Percentiles rank a stretch among this genome's conserved stretches.
phyloP scores from a whole-genome alignment of 1,140 invertebrate genomes.

The Helicoverpa zea region DNA sequence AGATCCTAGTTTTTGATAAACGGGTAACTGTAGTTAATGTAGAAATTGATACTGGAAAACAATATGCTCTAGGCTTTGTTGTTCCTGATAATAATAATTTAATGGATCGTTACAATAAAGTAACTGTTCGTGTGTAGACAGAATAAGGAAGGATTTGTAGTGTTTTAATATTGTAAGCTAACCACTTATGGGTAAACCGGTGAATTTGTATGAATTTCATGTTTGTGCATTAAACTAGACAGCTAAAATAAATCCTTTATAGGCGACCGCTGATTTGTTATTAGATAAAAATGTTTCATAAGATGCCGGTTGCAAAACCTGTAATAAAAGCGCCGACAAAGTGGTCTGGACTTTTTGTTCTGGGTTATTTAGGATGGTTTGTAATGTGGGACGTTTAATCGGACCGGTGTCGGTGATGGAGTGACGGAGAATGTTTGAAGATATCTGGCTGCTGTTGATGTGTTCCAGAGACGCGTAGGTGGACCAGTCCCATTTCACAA shows the following conservation, averaged over 20 bases:
- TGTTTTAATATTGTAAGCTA: constrained; percentile 22
- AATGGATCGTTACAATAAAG: constrained; percentile 39
- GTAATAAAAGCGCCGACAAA: constrained; percentile 53
- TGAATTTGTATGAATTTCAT: constrained; percentile 43
- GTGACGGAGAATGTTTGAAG: constrained; percentile 5
- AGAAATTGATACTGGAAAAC: constrained; percentile 56
- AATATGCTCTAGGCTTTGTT: constrained; percentile 38
- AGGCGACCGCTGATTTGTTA: constrained; percentile 53
- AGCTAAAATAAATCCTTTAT: constrained; percentile 52
- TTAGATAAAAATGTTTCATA: constrained; percentile 51
- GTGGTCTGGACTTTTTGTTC: constrained; percentile 45
- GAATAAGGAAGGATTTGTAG: constrained; percentile 44
- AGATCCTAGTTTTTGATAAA: constrained; percentile 56
- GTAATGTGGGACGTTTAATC: constrained; percentile 35
- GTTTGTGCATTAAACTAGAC: constrained; percentile 35
- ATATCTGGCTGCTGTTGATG: constrained; percentile 33
- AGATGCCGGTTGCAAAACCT: constrained; percentile 48
- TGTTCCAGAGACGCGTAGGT: constrained; percentile 31
- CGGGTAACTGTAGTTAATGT: constrained; percentile 11
- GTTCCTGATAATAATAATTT: constrained; percentile 45
- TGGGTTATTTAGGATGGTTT: constrained; percentile 31
- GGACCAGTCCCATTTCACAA: constrained; percentile 42
- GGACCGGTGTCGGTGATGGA: constrained; percentile 12
- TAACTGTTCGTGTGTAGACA: constrained; percentile 30
- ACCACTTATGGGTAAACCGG: constrained; percentile 13